Evolutionary conservation across 2,888 invertebrate species (phyloP), one percentile per base, ranked within the genome.

Genomic region (Liopterus haemorrhoidalis): DNA sequence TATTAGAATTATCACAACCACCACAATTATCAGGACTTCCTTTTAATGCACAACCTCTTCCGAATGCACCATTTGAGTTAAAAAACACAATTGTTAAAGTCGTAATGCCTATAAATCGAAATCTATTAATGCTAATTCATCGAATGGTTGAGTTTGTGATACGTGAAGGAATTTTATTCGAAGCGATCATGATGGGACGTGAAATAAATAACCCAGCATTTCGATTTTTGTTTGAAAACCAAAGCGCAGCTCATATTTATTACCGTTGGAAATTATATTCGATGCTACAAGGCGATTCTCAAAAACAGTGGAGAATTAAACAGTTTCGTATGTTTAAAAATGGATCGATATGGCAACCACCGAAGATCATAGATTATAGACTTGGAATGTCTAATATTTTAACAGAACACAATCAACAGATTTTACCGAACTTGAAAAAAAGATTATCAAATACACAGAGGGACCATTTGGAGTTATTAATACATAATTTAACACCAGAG

Each of bases 91-190:
- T 90, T 61, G 90, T 97, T 57, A 95, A 91, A 80, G 96, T 97
- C 0, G 63, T 64, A 4, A 61, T 67, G 31, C 69, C 68, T 2
- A 51, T 66, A 27, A 65, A 66, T 52, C 89, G 92, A 68, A 84
- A 82, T 64, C 75, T 90, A 54, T 73, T 97, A 41, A 83, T 85
- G 74, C 73, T 93, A 54, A 94, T 99, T 60, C 95, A 99, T 73
- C 87, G 97, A 54, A 92, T 92, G 85, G 87, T 99, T 50, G 97
- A 99, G 72, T 99, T 95, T 76, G 95, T 99, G 50, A 88, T 97
- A 56, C 81, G 94, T 53, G 96, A 99, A 71, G 99, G 99, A 0
- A 95, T 97, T 2, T 85, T 94, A 84, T 99, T 99, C 72, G 99
- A 99, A 70, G 96, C 96, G 1, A 86, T 96, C 77, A 89, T 99